These are phyloP conservation scores for Pissodes strobi DNA, from an alignment of 1,140 invertebrate genomes.

Conservation along the genomic window DNA sequence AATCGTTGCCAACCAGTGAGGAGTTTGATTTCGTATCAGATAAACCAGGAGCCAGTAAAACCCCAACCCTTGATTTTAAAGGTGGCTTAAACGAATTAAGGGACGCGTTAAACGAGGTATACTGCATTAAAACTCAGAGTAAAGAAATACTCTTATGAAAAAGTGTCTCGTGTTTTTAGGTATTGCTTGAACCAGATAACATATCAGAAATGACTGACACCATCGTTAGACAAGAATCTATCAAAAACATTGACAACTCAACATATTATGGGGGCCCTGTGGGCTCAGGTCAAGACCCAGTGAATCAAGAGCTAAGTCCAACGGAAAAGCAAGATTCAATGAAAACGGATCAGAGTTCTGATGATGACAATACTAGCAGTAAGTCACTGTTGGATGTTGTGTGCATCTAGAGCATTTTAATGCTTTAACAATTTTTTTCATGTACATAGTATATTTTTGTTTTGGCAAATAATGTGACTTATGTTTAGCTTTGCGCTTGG, in stretches of 20 bases:
- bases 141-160: not conserved
- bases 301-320: constrained; percentile 54
- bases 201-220: constrained; percentile 41
- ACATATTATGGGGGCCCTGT: constrained; percentile 56
- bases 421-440: not conserved
- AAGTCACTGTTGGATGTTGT: constrained; percentile 23
- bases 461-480: too few species aligned
- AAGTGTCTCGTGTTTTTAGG: constrained; percentile 46
- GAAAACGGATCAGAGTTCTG: constrained; percentile 66
- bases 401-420: not conserved
- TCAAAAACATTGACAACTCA: constrained; percentile 55
- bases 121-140: not conserved
- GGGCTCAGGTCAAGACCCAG: constrained; percentile 52
- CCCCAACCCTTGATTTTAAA: constrained; percentile 75
- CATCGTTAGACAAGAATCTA: constrained; percentile 40
- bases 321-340: constrained; percentile 76
- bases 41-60: constrained; percentile 61
- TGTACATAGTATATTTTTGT: not conserved
- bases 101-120: constrained; percentile 69
- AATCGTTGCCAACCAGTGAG: constrained; percentile 80
- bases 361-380: constrained; percentile 60
- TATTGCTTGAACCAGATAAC: constrained; percentile 61
- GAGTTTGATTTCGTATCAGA: constrained; percentile 81
- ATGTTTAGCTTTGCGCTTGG: constrained; percentile 1
- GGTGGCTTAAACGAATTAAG: constrained; percentile 76